Conservation (phyloP, 2,113 vertebrate species). For the Melanotaenia duboulayi region DNA sequence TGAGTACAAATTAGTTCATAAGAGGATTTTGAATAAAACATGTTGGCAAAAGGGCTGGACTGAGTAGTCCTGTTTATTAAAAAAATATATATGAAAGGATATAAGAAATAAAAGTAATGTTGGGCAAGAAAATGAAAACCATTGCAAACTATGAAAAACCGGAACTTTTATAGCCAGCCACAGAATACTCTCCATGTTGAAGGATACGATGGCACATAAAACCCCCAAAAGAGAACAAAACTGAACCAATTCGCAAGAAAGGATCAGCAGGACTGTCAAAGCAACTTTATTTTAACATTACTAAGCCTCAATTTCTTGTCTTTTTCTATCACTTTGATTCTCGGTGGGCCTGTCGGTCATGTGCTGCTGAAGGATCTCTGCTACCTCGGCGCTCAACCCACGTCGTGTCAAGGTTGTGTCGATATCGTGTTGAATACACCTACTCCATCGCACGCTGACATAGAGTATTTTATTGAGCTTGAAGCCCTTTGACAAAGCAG, state of each 20-base stretch:
- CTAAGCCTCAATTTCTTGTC: slow-evolving; percentile 54
- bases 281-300: slow-evolving; percentile 66
- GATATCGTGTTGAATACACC: slow-evolving; percentile 60
- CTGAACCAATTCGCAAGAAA: neutral
- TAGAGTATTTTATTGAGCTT: slow-evolving; percentile 62
- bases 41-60: slow-evolving; percentile 39
- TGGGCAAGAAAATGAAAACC: neutral
- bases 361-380: slow-evolving; percentile 38
- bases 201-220: neutral
- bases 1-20: slow-evolving; percentile 52
- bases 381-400: slow-evolving; percentile 58
- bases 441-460: slow-evolving; percentile 45
- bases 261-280: slow-evolving; percentile 61
- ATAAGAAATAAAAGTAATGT: slow-evolving; percentile 3
- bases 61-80: slow-evolving; percentile 23
- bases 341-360: slow-evolving; percentile 51
- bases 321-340: slow-evolving; percentile 35
- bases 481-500: slow-evolving; percentile 56
- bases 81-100: slow-evolving; percentile 46
- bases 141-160: neutral
- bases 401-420: slow-evolving; percentile 65
- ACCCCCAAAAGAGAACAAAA: slow-evolving; percentile 8
- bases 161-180: neutral
- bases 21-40: slow-evolving; percentile 51
- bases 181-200: neutral